Percentiles rank a stretch among this genome's conserved stretches.
Evolutionary conservation across 2,888 invertebrate species (phyloP).

Genomic region (Celastrina argiolus): DNA sequence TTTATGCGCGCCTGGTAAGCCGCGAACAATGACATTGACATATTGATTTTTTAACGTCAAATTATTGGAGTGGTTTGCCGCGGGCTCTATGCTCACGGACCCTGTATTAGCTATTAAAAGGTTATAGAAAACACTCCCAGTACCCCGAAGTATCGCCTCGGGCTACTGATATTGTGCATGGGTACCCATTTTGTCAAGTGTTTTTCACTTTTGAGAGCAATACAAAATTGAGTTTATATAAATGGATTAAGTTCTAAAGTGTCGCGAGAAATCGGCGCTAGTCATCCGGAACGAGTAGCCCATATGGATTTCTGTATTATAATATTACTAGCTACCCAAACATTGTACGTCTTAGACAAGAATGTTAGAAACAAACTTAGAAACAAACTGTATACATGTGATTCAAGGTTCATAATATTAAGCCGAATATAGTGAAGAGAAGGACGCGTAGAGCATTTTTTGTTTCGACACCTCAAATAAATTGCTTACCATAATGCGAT

Average conservation of each 20-base stretch:
- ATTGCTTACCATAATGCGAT: too few relatives aligned
- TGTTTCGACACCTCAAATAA: too few relatives aligned
- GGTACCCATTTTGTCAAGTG: constrained; percentile 5
- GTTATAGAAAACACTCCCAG: constrained; percentile 19
- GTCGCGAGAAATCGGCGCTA: background rate
- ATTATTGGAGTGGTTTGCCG: constrained; percentile 16
- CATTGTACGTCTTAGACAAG: too few relatives aligned
- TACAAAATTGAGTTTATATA: background rate
- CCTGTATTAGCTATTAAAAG: background rate
- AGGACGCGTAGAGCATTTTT: too few relatives aligned
- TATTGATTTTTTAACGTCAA: constrained; percentile 23
- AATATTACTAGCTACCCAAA: too few relatives aligned
- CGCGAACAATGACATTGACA: constrained; percentile 26
- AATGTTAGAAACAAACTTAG: too few relatives aligned
- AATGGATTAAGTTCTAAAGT: background rate
- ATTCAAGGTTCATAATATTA: background rate
- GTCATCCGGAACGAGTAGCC: background rate
- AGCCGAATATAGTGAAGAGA: background rate
- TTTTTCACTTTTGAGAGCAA: background rate
- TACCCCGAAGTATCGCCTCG: constrained; percentile 27
- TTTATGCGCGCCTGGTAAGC: background rate
- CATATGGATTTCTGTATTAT: too few relatives aligned
- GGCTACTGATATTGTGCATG: constrained; percentile 32
- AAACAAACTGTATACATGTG: too few relatives aligned
- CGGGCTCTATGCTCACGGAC: background rate